Evolutionary conservation across 2,888 invertebrate genomes (phyloP), one percentile per base, ranked within the genome.

Genomic region (Ormyrus rosae): DNA sequence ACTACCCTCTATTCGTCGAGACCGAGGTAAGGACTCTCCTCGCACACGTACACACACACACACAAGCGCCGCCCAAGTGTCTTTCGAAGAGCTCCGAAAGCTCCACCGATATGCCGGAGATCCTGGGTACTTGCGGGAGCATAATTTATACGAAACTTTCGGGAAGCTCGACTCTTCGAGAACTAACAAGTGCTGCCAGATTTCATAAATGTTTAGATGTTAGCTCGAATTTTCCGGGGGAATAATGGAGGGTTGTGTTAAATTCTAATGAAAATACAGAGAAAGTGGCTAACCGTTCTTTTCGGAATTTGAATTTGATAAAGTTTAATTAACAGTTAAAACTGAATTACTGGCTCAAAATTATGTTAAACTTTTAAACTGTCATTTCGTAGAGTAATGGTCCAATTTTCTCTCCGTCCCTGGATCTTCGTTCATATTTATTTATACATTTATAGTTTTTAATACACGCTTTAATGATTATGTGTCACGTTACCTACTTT

Each of bases 1-100:
- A 91, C 93, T 96, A 91, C 95, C 96, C 89, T 90, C 93, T 89
- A 91, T 93, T 91, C 88, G 94, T 89, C 90, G 94, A 84, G 94
- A 94, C 85, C 91, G 94, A 92, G 94, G 94, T 93, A 91, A 89
- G 88, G 85, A 69, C 50, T 45, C 63, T 9, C n/a, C 34, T 50
- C 55, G 34, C 69, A 67, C 55, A 2, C 19, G 0, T n/a, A 67
- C 53, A 67, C 51, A 50, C 64, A 48, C 48, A 10, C 3, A 10
- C 65, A 45, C 50, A 9, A 0, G 7, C 50, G 6, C 11, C 34
- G 1, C 9, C n/a, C 9, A 48, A 50, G 45, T 61, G n/a, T 60
- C 6, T 50, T 51, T 68, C 8, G 34, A 34, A 34, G 34, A 34
- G 34, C 34, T 34, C 34, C 34, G 34, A 34, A 34, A 34, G 34